These are phyloP conservation scores for Eriocheir sinensis DNA, from an alignment of 1,140 invertebrate genomes.

Conservation along the genomic window DNA sequence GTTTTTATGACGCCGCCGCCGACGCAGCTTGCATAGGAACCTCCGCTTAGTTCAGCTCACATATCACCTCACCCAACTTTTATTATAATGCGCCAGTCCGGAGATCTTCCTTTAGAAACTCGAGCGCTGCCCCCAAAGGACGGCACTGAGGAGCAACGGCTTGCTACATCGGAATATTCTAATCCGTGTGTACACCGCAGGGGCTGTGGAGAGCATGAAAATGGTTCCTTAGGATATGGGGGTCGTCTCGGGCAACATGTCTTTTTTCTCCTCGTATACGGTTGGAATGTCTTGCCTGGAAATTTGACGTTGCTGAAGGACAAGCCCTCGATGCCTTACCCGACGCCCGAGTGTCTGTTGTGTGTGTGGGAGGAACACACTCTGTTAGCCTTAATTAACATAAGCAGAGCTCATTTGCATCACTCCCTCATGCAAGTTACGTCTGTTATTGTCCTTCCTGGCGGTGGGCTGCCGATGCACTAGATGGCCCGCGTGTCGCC, in stretches of 20 bases:
- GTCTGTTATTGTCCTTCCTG: slow-evolving; percentile 50
- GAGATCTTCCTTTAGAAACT: slow-evolving; percentile 20
- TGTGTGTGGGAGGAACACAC: slow-evolving; percentile 49
- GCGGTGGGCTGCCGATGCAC: neutral
- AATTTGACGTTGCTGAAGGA: slow-evolving; percentile 45
- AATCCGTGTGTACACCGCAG: neutral
- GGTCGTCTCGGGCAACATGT: neutral
- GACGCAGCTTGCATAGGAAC: slow-evolving; percentile 69
- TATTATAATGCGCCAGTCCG: slow-evolving; percentile 56
- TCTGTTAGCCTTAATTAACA: slow-evolving; percentile 62
- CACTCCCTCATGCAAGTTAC: slow-evolving; percentile 53
- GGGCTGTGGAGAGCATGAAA: neutral
- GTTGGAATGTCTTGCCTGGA: slow-evolving; percentile 31
- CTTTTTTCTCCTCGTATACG: slow-evolving; percentile 14
- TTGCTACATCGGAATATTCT: slow-evolving; percentile 15
- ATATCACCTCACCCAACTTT: slow-evolving; percentile 57
- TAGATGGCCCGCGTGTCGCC: neutral
- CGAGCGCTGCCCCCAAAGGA: slow-evolving; percentile 14
- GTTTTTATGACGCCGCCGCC: slow-evolving; percentile 64
- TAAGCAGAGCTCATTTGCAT: slow-evolving; percentile 56
- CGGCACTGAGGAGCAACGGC: too few species aligned
- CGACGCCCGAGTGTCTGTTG: slow-evolving; percentile 32
- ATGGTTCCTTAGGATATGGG: neutral
- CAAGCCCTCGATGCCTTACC: neutral
- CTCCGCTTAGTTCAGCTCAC: slow-evolving; percentile 53